Conservation (phyloP, 2,888 invertebrate species). For the Rotaria socialis region DNA sequence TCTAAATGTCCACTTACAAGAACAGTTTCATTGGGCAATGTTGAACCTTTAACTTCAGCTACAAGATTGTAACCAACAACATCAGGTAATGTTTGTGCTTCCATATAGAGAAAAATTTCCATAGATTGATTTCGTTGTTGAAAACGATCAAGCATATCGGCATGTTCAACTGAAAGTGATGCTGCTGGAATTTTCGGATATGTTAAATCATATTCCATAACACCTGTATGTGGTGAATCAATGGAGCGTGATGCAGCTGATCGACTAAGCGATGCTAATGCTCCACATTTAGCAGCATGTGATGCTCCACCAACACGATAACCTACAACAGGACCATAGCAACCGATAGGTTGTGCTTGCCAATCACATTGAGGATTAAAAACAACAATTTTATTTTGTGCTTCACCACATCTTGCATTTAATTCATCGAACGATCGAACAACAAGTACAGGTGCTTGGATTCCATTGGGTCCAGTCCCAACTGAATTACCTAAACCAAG, state of each 20-base stretch:
- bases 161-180: conserved; percentile 51
- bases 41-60: conserved; percentile 65
- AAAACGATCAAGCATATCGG: neutral
- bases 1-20: conserved; percentile 78
- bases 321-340: conserved; percentile 67
- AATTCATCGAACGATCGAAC: conserved; percentile 70
- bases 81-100: conserved; percentile 64
- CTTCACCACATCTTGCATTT: conserved; percentile 62
- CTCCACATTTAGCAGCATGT: conserved; percentile 71
- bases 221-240: conserved; percentile 73
- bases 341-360: conserved; percentile 58
- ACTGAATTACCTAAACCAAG: conserved; percentile 71
- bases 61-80: conserved; percentile 70
- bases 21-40: conserved; percentile 62
- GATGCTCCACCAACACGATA: conserved; percentile 69
- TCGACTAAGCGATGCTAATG: conserved; percentile 70
- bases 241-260: conserved; percentile 75
- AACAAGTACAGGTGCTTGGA: conserved; percentile 71
- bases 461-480: conserved; percentile 70
- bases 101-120: conserved; percentile 66
- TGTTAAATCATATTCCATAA: conserved; percentile 40
- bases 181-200: conserved; percentile 68
- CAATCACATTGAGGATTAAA: conserved; percentile 62
- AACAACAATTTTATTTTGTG: conserved; percentile 72
- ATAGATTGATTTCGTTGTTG: conserved; percentile 6